Base-by-base conservation (phyloP, 2,888 invertebrate species). In the Isoperla grammatica region DNA sequence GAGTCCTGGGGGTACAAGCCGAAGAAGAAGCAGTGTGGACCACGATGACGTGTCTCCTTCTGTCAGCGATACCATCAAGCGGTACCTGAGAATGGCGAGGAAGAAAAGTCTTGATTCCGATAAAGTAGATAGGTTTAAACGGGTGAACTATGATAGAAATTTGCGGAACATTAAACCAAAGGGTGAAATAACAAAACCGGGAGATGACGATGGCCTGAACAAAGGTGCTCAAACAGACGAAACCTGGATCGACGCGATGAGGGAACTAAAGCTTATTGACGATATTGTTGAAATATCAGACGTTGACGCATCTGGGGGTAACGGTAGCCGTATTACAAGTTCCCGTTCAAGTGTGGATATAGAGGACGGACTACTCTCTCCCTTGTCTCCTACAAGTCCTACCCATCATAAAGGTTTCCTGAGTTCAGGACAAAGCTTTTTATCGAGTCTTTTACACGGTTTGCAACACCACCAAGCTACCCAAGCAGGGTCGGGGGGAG, bases 81-180 rank as follows among this genome's bases (percentile, higher is more conserved):
- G 91, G 9, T 92, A 92, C 72, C 74, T 92, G 54, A 79, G 89
- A 60, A 92, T 92, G 91, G 91, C 90, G 6, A 80, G 92, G 37
- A 92, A 92, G 71, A 92, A 92, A 70, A 90, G 89, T 69, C 84
- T 87, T 9, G 90, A 91, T 72, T 83, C 86, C 1, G 88, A 88
- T 66, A 88, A 88, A 71, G 84, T 81, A 2, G 91, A 89, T 70
- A 81, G 88, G 55, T 93, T 92, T 71, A 91, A 91, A 71, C 83
- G 91, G 0, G 90, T 93, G 17, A 93, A 93, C 72, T 93, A 93
- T 69, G 92, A 93, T 69, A 81, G 88, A 61, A 91, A 90, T 70
- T 76, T 92, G 61, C 78, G 91, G 22, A 89, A 91, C 66, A 92
- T 92, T 62, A 89, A 88, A 70, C 85, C 90, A 0, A 87, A 87